Base-by-base conservation (phyloP, 2,888 invertebrate genomes). In the Herminia tarsipennalis region DNA sequence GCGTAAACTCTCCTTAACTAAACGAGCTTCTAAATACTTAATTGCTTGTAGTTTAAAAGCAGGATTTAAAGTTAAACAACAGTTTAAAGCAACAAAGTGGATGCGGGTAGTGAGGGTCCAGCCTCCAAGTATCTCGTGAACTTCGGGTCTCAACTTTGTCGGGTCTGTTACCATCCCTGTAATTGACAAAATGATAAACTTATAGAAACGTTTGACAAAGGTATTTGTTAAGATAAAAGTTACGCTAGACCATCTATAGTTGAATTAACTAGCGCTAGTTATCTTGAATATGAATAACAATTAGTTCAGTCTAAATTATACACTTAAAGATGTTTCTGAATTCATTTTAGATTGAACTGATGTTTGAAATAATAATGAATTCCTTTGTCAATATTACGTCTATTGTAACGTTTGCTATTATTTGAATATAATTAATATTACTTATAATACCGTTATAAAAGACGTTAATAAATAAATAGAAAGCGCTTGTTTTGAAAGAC, bases 81-180 rank as follows among this genome's bases (percentile, higher is more conserved):
- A 73, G 72, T 76, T 63, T 70, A 71, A 76, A 71, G 73, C 73
- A 70, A 71, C 81, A 84, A 84, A 87, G 83, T 73, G 81, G 82
- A 88, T 86, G 86, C 86, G 87, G 86, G 87, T 83, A 78, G 67
- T 65, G 78, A 76, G 76, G 73, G 80, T 73, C 83, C 88, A 83
- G 83, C 85, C 88, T 89, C 89, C 89, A 89, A 89, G 89, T 89
- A 89, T 88, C 86, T 82, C 72, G 74, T 72, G 73, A 76, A 76
- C 78, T 70, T 76, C 79, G 76, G 74, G 66, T 73, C 70, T 72
- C 77, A 78, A 81, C 80, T 82, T 79, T 77, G 64, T 62, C 71
- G 79, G 81, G 81, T 83, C 79, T 81, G 82, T 81, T 78, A 74
- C 68, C 69, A 68, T 67, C 70, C 66, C 66, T 77, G 55, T 73